Evolutionary conservation across 2,113 vertebrate genomes (phyloP).

Genomic region (Stercorarius parasiticus): DNA sequence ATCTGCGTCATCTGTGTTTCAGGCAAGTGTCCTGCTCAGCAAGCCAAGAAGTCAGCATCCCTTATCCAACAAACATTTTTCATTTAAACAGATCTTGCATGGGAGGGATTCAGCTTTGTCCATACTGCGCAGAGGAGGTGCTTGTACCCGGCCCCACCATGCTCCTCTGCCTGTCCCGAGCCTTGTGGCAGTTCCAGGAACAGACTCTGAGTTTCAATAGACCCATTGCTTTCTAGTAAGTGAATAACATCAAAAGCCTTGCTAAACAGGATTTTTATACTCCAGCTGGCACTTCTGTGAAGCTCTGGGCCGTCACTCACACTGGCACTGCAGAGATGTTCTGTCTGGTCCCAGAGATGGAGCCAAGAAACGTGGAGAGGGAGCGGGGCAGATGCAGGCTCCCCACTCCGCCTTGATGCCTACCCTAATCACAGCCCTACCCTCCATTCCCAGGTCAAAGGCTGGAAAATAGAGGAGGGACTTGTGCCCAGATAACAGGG

Average conservation of each 20-base stretch:
- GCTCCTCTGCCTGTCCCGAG: background rate
- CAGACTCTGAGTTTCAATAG: background rate
- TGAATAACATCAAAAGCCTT: background rate
- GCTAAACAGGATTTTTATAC: background rate
- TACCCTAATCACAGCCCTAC: background rate
- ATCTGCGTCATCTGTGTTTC: slow-evolving; percentile 26
- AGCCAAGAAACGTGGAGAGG: background rate
- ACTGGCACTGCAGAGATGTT: background rate
- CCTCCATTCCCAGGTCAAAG: background rate
- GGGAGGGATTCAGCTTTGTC: background rate
- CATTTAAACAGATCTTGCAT: background rate
- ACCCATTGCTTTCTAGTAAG: background rate
- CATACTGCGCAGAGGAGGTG: background rate
- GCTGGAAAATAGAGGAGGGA: background rate
- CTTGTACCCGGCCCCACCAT: rapidly evolving
- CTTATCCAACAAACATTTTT: background rate
- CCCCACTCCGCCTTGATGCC: background rate
- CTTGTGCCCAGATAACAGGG: background rate
- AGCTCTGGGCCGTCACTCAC: background rate
- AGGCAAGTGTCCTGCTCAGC: background rate
- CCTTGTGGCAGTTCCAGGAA: background rate
- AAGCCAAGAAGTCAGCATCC: background rate
- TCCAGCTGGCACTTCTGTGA: background rate
- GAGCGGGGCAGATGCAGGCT: background rate
- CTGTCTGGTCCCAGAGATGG: background rate